A percentile compares a stretch with the other conserved stretches of the same genome.
Evolutionary conservation across 2,888 invertebrate genomes (phyloP).

Genomic region (Drosophila nr. perissopoda): DNA sequence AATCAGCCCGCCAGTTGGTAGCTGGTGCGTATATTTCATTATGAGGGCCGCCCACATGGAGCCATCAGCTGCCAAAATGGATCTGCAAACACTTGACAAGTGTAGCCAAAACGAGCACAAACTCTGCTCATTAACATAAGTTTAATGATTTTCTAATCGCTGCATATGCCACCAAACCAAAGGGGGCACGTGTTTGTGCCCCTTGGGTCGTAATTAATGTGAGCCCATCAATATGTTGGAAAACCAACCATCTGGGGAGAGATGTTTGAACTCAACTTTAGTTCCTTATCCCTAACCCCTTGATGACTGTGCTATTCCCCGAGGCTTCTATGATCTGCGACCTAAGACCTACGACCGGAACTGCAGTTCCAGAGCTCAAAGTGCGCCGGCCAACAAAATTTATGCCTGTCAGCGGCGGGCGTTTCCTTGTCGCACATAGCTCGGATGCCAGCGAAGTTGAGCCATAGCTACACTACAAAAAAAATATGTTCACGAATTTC

Average conservation of each 20-base stretch:
- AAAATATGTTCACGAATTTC: neutral
- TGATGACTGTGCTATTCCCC: constrained; percentile 52
- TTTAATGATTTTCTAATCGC: constrained; percentile 84
- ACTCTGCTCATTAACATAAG: constrained; percentile 78
- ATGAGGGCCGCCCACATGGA: constrained; percentile 51
- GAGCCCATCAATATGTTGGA: constrained; percentile 60
- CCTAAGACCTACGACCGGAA: constrained; percentile 49
- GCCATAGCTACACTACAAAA: neutral
- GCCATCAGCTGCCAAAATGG: constrained; percentile 44
- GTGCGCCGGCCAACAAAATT: constrained; percentile 53
- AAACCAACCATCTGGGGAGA: constrained; percentile 53
- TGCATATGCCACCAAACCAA: constrained; percentile 33
- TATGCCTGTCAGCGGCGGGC: constrained; percentile 79
- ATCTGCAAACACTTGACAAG: constrained; percentile 78
- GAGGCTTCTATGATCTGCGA: constrained; percentile 32
- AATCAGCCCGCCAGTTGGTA: constrained; percentile 47
- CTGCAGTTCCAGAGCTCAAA: constrained; percentile 37
- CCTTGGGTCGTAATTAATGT: constrained; percentile 71
- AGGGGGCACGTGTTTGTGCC: constrained; percentile 73
- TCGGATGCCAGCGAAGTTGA: constrained; percentile 37
- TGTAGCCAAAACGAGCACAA: constrained; percentile 43
- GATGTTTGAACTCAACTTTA: constrained; percentile 8
- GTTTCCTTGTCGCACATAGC: constrained; percentile 55
- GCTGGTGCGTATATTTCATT: constrained; percentile 54
- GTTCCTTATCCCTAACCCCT: constrained; percentile 50